Conservation (phyloP, 2,888 invertebrate genomes). For the Aphrophora alni region DNA sequence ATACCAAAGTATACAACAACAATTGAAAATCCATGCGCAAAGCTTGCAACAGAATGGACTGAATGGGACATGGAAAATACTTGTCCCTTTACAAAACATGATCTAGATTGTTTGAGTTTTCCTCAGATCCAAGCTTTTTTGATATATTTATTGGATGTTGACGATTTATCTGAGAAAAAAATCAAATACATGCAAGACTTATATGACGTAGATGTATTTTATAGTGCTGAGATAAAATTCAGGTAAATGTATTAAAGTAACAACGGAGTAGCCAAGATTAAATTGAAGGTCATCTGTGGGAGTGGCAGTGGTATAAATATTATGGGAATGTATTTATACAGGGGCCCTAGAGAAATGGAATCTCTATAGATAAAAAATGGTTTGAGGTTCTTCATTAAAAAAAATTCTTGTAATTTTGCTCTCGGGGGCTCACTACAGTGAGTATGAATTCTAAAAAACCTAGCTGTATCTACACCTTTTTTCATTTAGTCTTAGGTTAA, state of each 20-base stretch:
- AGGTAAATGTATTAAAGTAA: conserved; percentile 57
- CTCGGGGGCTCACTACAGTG: too few relatives aligned
- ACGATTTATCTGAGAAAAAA: conserved; percentile 63
- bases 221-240: conserved; percentile 79
- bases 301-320: too few relatives aligned
- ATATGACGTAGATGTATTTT: conserved; percentile 69
- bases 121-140: conserved; percentile 74
- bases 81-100: conserved; percentile 60
- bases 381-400: too few relatives aligned
- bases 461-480: too few relatives aligned
- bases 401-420: too few relatives aligned
- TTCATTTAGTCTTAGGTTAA: too few relatives aligned
- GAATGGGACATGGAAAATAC: conserved; percentile 57
- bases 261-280: too few relatives aligned
- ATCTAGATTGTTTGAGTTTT: conserved; percentile 65
- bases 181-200: conserved; percentile 66
- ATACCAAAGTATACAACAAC: conserved; percentile 69
- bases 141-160: conserved; percentile 67
- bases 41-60: conserved; percentile 65
- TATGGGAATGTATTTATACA: too few relatives aligned
- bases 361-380: too few relatives aligned
- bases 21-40: conserved; percentile 63
- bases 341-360: too few relatives aligned
- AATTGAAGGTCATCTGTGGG: too few relatives aligned
- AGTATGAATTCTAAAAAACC: too few relatives aligned